Conservation (phyloP, 1,140 invertebrate genomes). For the Cotesia glomerata region DNA sequence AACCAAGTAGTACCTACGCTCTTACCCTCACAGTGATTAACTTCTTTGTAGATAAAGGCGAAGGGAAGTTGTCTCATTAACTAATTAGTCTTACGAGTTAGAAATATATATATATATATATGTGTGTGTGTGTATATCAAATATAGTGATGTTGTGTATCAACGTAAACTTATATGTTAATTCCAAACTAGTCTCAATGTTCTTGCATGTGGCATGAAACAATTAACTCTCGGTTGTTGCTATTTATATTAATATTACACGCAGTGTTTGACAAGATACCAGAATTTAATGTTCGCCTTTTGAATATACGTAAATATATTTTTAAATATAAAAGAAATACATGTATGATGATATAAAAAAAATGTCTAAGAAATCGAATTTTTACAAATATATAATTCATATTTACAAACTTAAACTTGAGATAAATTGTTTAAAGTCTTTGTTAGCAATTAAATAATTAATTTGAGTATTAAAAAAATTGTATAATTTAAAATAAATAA, state of each 20-base stretch:
- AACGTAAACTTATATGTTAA: neutral
- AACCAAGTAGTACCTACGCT: constrained; percentile 12
- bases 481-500: too few species aligned
- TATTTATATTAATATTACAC: neutral
- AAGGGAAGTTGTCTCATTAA: constrained; percentile 27
- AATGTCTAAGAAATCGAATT: too few species aligned
- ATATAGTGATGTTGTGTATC: neutral
- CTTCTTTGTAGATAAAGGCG: constrained; percentile 14
- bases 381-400: too few species aligned
- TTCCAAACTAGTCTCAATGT: constrained; percentile 3
- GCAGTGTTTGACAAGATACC: neutral
- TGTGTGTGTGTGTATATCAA: too few species aligned
- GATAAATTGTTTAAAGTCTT: too few species aligned
- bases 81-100: constrained; percentile 26
- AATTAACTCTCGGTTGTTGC: constrained; percentile 6
- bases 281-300: neutral
- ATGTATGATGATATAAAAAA: too few species aligned
- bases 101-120: too few species aligned
- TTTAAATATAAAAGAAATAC: too few species aligned
- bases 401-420: too few species aligned
- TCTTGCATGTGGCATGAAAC: neutral
- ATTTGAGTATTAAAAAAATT: too few species aligned
- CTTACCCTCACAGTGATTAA: constrained; percentile 17
- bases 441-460: too few species aligned
- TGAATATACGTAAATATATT: neutral